Conservation (phyloP, 2,113 vertebrate genomes). For the Melanerpes aurifrons region DNA sequence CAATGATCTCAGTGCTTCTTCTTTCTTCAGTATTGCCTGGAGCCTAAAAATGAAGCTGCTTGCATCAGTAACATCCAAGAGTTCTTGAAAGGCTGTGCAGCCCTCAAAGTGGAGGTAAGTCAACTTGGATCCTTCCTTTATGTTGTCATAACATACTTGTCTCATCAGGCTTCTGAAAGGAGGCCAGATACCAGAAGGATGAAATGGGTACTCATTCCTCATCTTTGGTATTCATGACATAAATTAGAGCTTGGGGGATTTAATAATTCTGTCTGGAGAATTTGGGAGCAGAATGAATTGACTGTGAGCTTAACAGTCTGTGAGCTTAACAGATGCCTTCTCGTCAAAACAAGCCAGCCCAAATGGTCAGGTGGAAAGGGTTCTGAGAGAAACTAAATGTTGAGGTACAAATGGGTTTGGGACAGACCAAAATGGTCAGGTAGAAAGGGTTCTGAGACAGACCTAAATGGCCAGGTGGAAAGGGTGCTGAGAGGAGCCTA, state of each 20-base stretch:
- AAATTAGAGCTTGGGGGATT: background rate
- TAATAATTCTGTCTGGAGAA: background rate
- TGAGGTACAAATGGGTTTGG: too few species aligned
- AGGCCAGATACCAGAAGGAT: background rate
- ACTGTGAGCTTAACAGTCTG: background rate
- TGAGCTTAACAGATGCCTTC: background rate
- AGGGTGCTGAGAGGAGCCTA: too few species aligned
- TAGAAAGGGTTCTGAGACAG: too few species aligned
- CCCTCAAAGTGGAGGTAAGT: constrained; percentile 93
- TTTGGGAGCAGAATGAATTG: background rate
- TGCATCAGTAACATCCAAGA: constrained; percentile 89
- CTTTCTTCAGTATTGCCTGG: constrained; percentile 85
- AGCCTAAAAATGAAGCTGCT: constrained; percentile 89
- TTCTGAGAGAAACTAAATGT: too few species aligned
- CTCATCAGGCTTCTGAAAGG: background rate
- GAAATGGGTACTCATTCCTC: background rate
- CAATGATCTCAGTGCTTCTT: constrained; percentile 44
- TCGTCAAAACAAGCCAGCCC: background rate
- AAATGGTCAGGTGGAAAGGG: background rate
- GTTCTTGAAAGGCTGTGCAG: constrained; percentile 89
- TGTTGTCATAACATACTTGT: background rate
- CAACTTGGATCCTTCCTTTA: background rate
- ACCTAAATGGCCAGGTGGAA: too few species aligned
- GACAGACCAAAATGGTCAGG: too few species aligned
- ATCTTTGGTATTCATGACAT: background rate